phyloP scores from a whole-genome alignment of 2,888 invertebrate species.

The Eupithecia abbreviata region DNA sequence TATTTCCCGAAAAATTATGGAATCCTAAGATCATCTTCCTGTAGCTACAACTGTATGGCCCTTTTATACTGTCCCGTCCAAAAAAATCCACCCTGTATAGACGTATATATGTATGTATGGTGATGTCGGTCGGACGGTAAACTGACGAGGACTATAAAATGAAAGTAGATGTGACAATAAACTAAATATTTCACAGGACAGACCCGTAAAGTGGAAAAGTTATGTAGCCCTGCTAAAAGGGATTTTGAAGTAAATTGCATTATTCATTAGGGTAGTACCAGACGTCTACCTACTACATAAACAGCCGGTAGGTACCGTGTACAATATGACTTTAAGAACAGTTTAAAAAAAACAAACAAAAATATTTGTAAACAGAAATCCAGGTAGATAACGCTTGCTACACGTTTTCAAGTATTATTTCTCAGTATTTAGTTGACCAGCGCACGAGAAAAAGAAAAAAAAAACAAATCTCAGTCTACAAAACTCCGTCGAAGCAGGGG shows the following conservation, averaged over 20 bases:
- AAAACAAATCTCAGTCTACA: slow-evolving; percentile 56
- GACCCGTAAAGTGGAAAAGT: slow-evolving; percentile 6
- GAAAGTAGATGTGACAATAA: slow-evolving; percentile 30
- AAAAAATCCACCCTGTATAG: neutral
- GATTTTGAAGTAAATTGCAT: neutral
- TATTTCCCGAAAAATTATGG: no score
- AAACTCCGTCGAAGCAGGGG: slow-evolving; percentile 47
- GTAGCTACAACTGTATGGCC: neutral
- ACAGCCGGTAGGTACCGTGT: no score
- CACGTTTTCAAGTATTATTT: neutral
- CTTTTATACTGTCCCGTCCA: neutral
- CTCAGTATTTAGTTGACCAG: slow-evolving; percentile 22
- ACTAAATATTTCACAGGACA: slow-evolving; percentile 21
- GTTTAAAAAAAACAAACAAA: neutral
- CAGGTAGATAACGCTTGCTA: neutral
- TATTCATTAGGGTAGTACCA: neutral
- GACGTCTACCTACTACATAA: neutral
- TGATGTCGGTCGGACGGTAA: slow-evolving; percentile 54
- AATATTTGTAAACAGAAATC: no score
- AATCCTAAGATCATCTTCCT: neutral
- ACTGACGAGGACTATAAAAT: slow-evolving; percentile 48
- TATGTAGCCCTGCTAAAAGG: neutral
- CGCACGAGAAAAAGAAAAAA: slow-evolving; percentile 32
- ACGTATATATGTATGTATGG: slow-evolving; percentile 30
- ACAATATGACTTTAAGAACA: neutral